These are phyloP conservation scores for Eristalis pertinax DNA, from an alignment of 2,888 invertebrate species.

Conservation along the genomic window DNA sequence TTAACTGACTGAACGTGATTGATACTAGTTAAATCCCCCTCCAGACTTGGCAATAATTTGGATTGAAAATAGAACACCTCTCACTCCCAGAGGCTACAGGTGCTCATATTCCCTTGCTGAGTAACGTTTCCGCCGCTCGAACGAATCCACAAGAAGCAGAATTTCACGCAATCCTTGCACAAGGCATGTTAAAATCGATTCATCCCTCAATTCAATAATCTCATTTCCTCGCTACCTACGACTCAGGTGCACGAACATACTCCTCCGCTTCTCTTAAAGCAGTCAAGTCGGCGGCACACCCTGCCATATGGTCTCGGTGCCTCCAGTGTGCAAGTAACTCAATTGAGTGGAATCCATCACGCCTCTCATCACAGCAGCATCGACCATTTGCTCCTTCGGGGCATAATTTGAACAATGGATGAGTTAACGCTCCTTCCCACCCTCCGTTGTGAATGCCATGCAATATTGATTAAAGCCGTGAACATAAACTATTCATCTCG, in stretches of 20 bases:
- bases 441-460: neutral
- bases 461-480: conserved; percentile 3
- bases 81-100: no score
- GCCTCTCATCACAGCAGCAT: neutral
- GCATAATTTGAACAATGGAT: neutral
- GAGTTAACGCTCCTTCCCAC: neutral
- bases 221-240: neutral
- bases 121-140: neutral
- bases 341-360: neutral
- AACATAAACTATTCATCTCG: conserved; percentile 21
- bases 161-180: neutral
- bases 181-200: neutral
- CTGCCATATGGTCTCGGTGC: no score
- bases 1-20: no score
- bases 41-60: no score
- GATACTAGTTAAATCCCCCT: no score
- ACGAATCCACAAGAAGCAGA: neutral
- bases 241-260: neutral
- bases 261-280: no score
- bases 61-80: no score
- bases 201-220: neutral
- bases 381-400: neutral
- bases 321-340: neutral
- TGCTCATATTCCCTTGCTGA: neutral
- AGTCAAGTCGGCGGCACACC: no score